Evolutionary conservation across 2,888 invertebrate species (phyloP).

Genomic region (Atrina japonica): DNA sequence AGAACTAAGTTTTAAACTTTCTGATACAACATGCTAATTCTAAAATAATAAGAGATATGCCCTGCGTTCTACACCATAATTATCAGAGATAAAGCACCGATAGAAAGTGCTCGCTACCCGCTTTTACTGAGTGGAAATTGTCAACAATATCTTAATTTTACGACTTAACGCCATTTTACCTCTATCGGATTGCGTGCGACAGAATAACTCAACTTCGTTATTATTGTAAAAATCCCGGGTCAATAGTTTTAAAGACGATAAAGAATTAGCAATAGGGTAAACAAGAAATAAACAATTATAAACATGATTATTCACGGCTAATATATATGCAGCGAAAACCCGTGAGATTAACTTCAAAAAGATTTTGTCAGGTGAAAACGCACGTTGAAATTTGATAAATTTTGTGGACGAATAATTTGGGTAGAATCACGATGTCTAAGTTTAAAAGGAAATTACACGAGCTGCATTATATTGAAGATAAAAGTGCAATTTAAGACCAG

Average conservation of each 20-base stretch:
- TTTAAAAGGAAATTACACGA: too few species aligned
- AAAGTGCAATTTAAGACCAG: too few species aligned
- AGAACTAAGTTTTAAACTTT: slow-evolving; percentile 2
- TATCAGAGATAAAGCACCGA: slow-evolving; percentile 35
- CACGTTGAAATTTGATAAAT: too few species aligned
- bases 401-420: too few species aligned
- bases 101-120: slow-evolving; percentile 4
- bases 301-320: not conserved
- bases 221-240: slow-evolving; percentile 22
- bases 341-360: slow-evolving; percentile 2
- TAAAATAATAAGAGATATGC: slow-evolving; percentile 30
- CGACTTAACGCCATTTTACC: slow-evolving; percentile 60
- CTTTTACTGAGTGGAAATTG: slow-evolving; percentile 16
- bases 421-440: too few species aligned
- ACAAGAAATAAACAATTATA: not conserved
- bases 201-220: slow-evolving; percentile 54
- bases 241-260: slow-evolving; percentile 23
- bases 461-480: too few species aligned
- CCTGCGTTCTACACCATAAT: slow-evolving; percentile 37
- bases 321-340: slow-evolving; percentile 18
- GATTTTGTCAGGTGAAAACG: too few species aligned
- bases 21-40: slow-evolving; percentile 20
- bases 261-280: not conserved
- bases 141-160: slow-evolving; percentile 57
- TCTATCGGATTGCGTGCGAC: slow-evolving; percentile 54